Base-by-base conservation (phyloP, 2,888 invertebrate species). In the Synanthedon vespiformis region DNA sequence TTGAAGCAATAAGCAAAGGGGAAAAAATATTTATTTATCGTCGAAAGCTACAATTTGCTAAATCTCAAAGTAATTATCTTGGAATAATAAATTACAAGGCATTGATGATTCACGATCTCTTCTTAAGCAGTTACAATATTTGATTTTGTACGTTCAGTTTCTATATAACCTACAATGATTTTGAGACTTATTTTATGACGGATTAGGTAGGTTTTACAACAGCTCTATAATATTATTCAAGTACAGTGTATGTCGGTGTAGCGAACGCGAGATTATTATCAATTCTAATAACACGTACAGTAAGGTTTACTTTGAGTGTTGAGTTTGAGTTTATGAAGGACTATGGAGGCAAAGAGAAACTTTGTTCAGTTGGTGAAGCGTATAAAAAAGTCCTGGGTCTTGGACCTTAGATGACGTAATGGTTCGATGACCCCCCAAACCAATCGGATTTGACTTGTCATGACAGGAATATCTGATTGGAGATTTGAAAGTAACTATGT, bases 361-460 rank as follows among this genome's bases (percentile, higher is more conserved):
- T 27, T 49, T 49, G 44, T 50, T 52, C 51, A 51, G 50, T 51
- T 54, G 52, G 49, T 50, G 63, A 64, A 71, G 69, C 71, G 77
- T 77, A 77, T 74, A 73, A 68, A 48, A 22, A 48, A 18, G 5
- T 44, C 44, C 14, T 14, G 44, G 16, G 48, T 48, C 44, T 44
- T 62, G 69, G 64, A 65, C 60, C 68, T 69, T 72, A 74, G 77
- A 76, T 83, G 81, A 81, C 81, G 84, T 75, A 76, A 82, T 61
- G 62, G 82, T 70, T 57, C 77, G 61, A 58, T 71, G 77, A 78
- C 68, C 79, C 60, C 34, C 34, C 51, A 58, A 64, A 66, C 67
- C 71, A 74, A 66, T 61, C 58, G 68, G 69, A 70, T 48, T 73
- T 69, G 65, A 65, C 62, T 63, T 62, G 61, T 68, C 72, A 77